phyloP scores from a whole-genome alignment of 2,888 invertebrate species.

The Metallyticus violacea region DNA sequence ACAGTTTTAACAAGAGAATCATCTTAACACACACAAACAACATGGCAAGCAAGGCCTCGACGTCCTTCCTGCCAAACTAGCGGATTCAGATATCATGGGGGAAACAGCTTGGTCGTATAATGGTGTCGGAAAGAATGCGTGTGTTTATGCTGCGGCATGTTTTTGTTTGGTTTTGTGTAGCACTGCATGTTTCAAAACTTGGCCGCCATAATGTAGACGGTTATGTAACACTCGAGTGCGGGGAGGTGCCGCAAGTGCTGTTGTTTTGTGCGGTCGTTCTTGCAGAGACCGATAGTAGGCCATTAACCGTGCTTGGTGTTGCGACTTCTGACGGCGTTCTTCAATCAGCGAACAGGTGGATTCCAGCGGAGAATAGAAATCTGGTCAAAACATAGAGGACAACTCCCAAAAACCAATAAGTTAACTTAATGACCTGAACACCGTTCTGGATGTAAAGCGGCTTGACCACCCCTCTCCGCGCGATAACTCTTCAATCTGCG shows the following conservation, averaged over 20 bases:
- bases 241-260: too few relatives aligned
- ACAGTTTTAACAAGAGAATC: neutral
- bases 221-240: neutral
- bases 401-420: too few relatives aligned
- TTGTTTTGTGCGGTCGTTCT: neutral
- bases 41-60: too few relatives aligned
- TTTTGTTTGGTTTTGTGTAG: neutral
- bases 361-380: too few relatives aligned
- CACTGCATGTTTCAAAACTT: neutral
- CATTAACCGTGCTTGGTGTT: neutral
- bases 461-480: too few relatives aligned
- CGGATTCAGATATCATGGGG: neutral
- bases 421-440: too few relatives aligned
- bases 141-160: neutral
- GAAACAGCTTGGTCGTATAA: too few relatives aligned
- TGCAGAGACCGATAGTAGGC: neutral
- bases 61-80: neutral
- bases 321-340: neutral
- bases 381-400: too few relatives aligned
- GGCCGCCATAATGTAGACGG: too few relatives aligned
- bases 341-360: neutral
- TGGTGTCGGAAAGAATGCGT: too few relatives aligned
- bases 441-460: too few relatives aligned
- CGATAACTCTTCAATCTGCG: too few relatives aligned
- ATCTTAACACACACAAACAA: neutral